Conservation (phyloP, 2,797 vertebrate species). For the Acanthis flammea region DNA sequence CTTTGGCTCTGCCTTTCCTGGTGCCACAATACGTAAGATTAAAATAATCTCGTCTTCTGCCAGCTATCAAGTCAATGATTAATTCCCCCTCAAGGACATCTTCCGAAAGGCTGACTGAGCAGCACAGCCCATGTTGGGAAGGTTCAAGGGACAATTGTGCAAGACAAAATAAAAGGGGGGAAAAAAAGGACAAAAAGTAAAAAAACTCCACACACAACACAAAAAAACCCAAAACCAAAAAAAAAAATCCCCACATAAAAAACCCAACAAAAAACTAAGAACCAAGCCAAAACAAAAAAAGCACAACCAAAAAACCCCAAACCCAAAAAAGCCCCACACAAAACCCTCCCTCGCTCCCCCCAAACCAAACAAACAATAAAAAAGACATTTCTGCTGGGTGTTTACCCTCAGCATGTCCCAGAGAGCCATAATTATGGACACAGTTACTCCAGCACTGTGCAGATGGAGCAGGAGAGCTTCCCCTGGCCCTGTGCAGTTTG, state of each 20-base stretch:
- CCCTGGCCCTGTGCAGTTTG: not conserved
- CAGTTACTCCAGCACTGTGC: not conserved
- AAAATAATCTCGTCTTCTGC: not conserved
- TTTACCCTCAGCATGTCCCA: accelerated
- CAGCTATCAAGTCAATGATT: conserved; percentile 33
- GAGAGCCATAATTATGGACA: not conserved
- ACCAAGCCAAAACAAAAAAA: too few relatives aligned
- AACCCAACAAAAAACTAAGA: not conserved
- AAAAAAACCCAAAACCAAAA: not conserved
- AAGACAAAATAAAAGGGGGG: not conserved
- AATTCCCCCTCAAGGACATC: not conserved
- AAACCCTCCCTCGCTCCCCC: not conserved
- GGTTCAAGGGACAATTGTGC: not conserved
- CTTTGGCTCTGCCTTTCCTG: not conserved
- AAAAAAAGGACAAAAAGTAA: not conserved
- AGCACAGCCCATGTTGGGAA: accelerated
- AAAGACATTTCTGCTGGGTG: not conserved
- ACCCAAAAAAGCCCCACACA: too few relatives aligned
- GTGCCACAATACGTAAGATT: accelerated
- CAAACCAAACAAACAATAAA: not conserved
- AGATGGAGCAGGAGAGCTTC: not conserved
- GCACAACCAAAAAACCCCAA: not conserved
- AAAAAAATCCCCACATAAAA: not conserved
- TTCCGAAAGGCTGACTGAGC: accelerated
- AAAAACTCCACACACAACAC: not conserved